Percentiles rank a stretch among this genome's conserved stretches.
These are phyloP conservation scores for Oikopleura albicans DNA, from an alignment of 23 tunicate species.

Conservation along the genomic window DNA sequence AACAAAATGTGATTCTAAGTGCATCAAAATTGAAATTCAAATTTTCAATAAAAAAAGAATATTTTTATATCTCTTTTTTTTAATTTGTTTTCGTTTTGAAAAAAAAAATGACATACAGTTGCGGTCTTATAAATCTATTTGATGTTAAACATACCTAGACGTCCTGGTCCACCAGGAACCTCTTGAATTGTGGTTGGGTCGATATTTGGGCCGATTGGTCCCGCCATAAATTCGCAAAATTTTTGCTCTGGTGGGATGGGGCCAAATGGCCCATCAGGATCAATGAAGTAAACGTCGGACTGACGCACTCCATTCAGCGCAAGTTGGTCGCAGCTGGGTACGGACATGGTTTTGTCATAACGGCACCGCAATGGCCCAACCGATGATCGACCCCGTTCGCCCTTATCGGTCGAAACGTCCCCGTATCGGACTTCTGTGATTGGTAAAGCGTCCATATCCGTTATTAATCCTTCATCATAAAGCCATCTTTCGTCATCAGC, in stretches of 20 bases:
- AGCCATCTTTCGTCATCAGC: conserved; percentile 74
- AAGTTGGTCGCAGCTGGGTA: conserved; percentile 54
- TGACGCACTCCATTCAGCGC: conserved; percentile 42
- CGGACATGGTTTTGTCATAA: conserved; percentile 52
- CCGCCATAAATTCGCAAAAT: not conserved
- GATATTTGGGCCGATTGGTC: not conserved
- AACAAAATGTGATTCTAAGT: no score
- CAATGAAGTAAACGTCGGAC: conserved; percentile 39
- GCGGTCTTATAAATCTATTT: no score
- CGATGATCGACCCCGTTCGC: conserved; percentile 51
- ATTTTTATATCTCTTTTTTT: no score
- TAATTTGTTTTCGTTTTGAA: no score
- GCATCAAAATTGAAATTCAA: no score
- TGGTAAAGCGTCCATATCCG: conserved; percentile 43
- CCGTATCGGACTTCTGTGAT: conserved; percentile 53
- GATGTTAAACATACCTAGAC: no score
- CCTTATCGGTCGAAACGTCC: conserved; percentile 39
- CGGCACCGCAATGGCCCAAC: conserved; percentile 66
- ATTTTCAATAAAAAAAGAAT: no score
- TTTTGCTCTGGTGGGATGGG: not conserved
- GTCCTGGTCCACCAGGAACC: not conserved
- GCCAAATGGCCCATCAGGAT: conserved; percentile 26
- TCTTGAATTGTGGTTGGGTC: not conserved
- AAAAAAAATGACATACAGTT: no score
- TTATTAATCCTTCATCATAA: conserved; percentile 46